These are phyloP conservation scores for Idaea straminata DNA, from an alignment of 2,888 invertebrate genomes.

Conservation along the genomic window DNA sequence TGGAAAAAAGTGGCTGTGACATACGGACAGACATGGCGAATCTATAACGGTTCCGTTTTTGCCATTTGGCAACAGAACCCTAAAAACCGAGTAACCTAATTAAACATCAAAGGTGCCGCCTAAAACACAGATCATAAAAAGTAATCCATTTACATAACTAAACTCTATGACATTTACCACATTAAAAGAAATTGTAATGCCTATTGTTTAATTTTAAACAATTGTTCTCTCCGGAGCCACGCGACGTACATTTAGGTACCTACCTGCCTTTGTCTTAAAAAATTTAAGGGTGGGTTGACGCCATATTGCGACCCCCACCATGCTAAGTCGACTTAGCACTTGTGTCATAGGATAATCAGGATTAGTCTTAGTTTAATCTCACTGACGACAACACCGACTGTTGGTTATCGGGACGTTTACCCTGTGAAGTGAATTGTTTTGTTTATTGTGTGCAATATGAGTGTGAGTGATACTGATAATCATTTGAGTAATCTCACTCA, in stretches of 20 bases:
- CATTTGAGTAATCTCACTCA: conserved; percentile 52
- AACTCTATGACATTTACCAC: background rate
- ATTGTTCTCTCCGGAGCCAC: background rate
- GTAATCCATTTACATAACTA: too few relatives aligned
- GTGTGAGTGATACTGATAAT: conserved; percentile 40
- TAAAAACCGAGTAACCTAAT: too few relatives aligned
- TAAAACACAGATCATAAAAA: too few relatives aligned
- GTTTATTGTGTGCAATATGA: conserved; percentile 31
- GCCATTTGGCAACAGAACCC: too few relatives aligned
- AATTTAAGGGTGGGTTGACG: conserved; percentile 28
- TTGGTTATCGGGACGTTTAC: conserved; percentile 2
- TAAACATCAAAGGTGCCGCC: too few relatives aligned
- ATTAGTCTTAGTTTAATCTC: conserved; percentile 47
- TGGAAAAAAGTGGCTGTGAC: too few relatives aligned
- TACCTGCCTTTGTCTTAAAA: conserved; percentile 32
- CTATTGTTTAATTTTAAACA: conserved; percentile 10
- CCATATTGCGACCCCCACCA: conserved; percentile 38
- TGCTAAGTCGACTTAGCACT: conserved; percentile 33
- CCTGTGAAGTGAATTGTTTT: conserved; percentile 2
- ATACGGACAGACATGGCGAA: too few relatives aligned
- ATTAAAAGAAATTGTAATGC: background rate
- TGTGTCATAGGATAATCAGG: conserved; percentile 47
- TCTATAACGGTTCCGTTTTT: too few relatives aligned
- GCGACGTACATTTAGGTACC: background rate
- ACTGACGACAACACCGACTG: conserved; percentile 24